Evolutionary conservation across 1,140 invertebrate genomes (phyloP), one percentile per base, ranked within the genome.

Genomic region (Drosophila navojoa): DNA sequence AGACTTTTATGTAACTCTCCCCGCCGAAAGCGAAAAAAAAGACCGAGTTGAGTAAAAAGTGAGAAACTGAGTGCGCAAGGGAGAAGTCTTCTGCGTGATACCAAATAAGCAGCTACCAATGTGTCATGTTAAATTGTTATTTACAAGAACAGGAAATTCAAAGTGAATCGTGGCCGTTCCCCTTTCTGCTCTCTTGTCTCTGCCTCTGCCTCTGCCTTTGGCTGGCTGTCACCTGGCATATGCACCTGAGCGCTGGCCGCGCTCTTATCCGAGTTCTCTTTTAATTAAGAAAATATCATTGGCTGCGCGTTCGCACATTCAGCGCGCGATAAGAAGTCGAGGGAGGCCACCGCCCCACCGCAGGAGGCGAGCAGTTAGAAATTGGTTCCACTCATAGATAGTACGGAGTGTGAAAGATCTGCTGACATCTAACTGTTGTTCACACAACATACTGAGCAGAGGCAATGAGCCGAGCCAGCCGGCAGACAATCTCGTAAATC

Each of bases 121-220:
- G 84, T 86, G 81, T 86, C 82, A 82, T 86, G 82, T 86, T 86
- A 81, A 86, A 86, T 86, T 86, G 81, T 79, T 86, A 87, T 86
- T 87, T 87, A 86, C 81, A 86, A 85, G 81, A 85, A 87, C 82
- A 82, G 79, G 76, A 87, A 86, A 87, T 72, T 87, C 81, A 87
- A 82, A 87, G 71, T 77, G 76, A 76, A 44, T 71, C 38, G 64
- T 68, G 45, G 25, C 32, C 47, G 57, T 50, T 47, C 15, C 55
- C 29, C 32, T 40, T 57, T 47, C 57, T 44, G 22, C 19, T 15
- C 42, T 63, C 44, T 13, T 13, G 19, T 13, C 35, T 66, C 35
- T 38, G 49, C 58, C 16, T 52, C 16, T 71, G 16, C 52, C 57
- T 45, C 9, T 52, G 49, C 19, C n/a, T 54, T 15, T 32, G 45